phyloP scores from a whole-genome alignment of 2,113 vertebrate species.

The Atrichornis clamosus region DNA sequence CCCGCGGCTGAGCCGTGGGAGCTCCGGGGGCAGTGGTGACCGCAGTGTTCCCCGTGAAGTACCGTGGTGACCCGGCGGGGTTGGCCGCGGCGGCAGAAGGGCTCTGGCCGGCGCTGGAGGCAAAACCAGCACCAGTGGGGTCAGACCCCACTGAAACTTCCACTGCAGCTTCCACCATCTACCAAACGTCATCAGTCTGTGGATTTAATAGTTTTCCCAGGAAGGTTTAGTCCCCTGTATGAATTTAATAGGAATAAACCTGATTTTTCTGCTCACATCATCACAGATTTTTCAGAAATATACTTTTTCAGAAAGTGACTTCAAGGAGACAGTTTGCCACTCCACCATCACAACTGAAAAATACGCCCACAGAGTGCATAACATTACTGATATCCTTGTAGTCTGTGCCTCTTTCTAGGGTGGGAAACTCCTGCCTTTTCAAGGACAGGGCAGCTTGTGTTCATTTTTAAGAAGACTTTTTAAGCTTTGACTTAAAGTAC shows the following conservation, averaged over 20 bases:
- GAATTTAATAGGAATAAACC: not conserved
- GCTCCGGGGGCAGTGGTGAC: not conserved
- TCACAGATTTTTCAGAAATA: not conserved
- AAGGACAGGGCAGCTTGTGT: not conserved
- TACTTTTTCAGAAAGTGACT: not conserved
- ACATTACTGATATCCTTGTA: not conserved
- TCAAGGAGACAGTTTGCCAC: not conserved
- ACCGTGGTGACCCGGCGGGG: not conserved
- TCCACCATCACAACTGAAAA: not conserved
- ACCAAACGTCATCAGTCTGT: rapidly evolving
- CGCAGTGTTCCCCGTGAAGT: not conserved
- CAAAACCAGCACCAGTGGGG: not conserved
- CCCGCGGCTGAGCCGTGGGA: not conserved
- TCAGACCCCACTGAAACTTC: not conserved
- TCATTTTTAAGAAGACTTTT: not conserved
- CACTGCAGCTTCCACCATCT: rapidly evolving
- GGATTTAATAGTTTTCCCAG: not conserved
- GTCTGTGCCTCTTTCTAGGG: not conserved
- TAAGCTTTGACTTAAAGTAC: not conserved
- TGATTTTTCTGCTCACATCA: not conserved
- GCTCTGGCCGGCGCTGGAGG: not conserved
- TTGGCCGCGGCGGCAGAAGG: not conserved
- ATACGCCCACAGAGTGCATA: rapidly evolving
- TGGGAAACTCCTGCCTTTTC: not conserved
- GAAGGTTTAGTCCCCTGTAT: not conserved